phyloP scores from a whole-genome alignment of 2,113 vertebrate species.

The Seriola rivoliana region DNA sequence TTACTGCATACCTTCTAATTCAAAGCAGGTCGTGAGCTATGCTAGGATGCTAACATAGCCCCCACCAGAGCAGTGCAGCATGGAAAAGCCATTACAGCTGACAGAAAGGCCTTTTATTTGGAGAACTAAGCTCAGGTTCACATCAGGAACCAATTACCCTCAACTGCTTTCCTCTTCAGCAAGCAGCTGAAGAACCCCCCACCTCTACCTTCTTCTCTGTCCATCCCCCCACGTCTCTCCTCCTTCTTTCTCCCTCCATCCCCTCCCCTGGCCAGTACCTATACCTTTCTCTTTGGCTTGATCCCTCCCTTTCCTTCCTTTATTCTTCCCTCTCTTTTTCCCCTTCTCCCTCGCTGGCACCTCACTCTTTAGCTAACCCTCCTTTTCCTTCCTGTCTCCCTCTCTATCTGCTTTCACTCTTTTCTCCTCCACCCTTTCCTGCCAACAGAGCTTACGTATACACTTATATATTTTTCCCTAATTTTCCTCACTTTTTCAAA shows the following conservation, averaged over 20 bases:
- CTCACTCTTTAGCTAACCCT: conserved; percentile 56
- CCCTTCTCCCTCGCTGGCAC: conserved; percentile 31
- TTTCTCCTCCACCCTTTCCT: conserved; percentile 75
- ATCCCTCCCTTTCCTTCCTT: conserved; percentile 48
- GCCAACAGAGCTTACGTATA: conserved; percentile 44
- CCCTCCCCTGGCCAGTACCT: not conserved
- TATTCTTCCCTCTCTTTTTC: conserved; percentile 43
- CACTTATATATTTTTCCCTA: not conserved
- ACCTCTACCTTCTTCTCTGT: conserved; percentile 39
- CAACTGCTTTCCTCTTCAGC: conserved; percentile 51
- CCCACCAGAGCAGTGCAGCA: conserved; percentile 52
- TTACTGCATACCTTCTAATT: conserved; percentile 44
- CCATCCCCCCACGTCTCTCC: conserved; percentile 46
- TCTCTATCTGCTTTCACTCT: conserved; percentile 63
- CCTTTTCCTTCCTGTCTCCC: conserved; percentile 79
- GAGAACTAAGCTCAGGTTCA: conserved; percentile 79
- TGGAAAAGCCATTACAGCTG: conserved; percentile 83
- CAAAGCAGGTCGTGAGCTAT: conserved; percentile 49
- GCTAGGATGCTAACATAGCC: conserved; percentile 64
- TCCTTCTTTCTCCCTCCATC: not conserved
- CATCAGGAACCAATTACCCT: conserved; percentile 87
- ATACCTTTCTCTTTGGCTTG: conserved; percentile 13
- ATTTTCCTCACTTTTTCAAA: conserved; percentile 18
- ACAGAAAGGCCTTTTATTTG: conserved; percentile 82
- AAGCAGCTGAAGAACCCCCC: conserved; percentile 53